A percentile compares a stretch with the other conserved stretches of the same genome.
These are phyloP conservation scores for Heliocidaris erythrogramma DNA, from an alignment of 35 echinoderm and acorn worm genomes.

Conservation along the genomic window DNA sequence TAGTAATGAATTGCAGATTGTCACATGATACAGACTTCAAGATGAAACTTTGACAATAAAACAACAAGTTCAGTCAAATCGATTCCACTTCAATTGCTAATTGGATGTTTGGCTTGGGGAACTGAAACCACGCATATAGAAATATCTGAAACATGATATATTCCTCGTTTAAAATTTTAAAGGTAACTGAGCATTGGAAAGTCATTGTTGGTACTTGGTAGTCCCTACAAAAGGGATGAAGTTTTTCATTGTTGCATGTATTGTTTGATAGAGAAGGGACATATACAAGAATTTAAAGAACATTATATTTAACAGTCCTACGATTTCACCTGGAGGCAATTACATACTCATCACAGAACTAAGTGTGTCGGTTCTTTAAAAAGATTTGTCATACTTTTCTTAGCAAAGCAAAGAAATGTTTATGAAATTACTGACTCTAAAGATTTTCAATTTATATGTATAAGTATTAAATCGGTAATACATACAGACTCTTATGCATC, in stretches of 20 bases:
- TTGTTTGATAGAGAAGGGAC: background rate
- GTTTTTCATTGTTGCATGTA: background rate
- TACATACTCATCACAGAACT: too few species aligned
- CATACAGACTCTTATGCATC: too few species aligned
- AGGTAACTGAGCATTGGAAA: background rate
- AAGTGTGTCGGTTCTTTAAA: too few species aligned
- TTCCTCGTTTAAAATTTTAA: background rate
- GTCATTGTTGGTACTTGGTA: background rate
- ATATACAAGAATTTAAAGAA: too few species aligned
- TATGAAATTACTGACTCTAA: too few species aligned
- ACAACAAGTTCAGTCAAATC: background rate
- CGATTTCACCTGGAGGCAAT: too few species aligned
- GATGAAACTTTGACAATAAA: background rate
- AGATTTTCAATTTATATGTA: too few species aligned
- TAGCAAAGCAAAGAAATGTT: too few species aligned
- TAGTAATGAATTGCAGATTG: constrained; percentile 2
- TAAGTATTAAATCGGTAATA: too few species aligned
- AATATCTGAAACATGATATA: background rate
- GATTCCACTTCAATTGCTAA: constrained; percentile 2
- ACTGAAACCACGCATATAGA: background rate
- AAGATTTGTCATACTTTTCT: too few species aligned
- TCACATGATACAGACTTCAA: background rate
- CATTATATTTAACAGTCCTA: too few species aligned
- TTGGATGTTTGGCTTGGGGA: background rate
- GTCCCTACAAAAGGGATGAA: background rate